These are phyloP conservation scores for Prunella himalayana DNA, from an alignment of 2,113 vertebrate genomes.

Conservation along the genomic window DNA sequence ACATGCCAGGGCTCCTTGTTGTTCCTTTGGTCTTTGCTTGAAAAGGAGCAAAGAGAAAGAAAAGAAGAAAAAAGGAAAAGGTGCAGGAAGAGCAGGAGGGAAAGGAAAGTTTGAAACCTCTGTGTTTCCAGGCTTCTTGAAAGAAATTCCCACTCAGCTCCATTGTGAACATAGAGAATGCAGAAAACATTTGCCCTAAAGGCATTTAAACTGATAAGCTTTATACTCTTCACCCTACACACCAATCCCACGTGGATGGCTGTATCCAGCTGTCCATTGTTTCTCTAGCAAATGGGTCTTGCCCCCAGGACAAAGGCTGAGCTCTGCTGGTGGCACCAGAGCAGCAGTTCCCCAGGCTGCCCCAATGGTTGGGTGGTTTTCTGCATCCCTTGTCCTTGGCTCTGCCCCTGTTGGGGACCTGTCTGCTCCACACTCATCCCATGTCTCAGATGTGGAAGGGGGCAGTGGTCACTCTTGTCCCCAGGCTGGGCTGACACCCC, in stretches of 20 bases:
- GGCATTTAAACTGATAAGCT: neutral
- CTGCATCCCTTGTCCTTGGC: neutral
- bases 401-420: neutral
- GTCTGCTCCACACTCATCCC: neutral
- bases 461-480: neutral
- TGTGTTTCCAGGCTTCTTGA: neutral
- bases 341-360: neutral
- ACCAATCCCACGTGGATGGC: accelerated
- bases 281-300: neutral
- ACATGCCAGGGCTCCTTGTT: accelerated
- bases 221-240: accelerated
- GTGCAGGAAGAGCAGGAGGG: neutral
- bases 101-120: neutral
- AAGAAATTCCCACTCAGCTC: neutral
- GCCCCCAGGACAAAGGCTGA: accelerated
- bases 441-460: accelerated
- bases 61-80: neutral
- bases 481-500: neutral
- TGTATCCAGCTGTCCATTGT: neutral
- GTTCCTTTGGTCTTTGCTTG: neutral
- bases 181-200: neutral
- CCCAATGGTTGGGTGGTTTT: neutral
- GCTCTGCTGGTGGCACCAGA: neutral
- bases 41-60: neutral
- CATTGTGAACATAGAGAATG: accelerated